Conservation (phyloP, 2,888 invertebrate genomes). For the Apodemia zela region DNA sequence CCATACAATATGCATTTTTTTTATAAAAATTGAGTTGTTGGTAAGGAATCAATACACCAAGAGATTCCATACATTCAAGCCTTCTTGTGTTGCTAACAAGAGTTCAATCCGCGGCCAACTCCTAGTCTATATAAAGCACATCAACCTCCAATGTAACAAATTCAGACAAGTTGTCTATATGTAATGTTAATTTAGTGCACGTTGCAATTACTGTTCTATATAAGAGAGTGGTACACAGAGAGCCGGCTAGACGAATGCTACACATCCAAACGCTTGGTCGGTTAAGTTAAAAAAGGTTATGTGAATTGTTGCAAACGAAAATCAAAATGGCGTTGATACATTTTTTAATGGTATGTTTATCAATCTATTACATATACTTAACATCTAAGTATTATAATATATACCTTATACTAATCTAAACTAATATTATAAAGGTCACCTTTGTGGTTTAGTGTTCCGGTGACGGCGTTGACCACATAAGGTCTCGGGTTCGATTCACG, state of each 20-base stretch:
- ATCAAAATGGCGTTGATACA: constrained; percentile 37
- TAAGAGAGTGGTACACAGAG: constrained; percentile 31
- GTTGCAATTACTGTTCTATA: constrained; percentile 35
- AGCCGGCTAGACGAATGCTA: constrained; percentile 33
- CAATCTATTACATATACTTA: background rate
- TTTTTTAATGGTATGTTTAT: constrained; percentile 36
- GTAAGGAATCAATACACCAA: no score
- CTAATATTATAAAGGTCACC: no score
- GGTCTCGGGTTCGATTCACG: no score
- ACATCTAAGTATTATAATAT: background rate
- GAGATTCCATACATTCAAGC: background rate
- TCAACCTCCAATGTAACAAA: constrained; percentile 5
- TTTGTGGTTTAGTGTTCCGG: no score
- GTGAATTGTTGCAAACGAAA: constrained; percentile 43
- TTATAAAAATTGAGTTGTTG: no score
- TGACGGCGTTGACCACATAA: no score
- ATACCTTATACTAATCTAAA: no score
- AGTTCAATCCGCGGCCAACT: background rate
- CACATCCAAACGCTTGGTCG: constrained; percentile 37
- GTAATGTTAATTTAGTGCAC: constrained; percentile 14
- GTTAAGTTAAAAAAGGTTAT: constrained; percentile 38
- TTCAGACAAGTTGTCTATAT: constrained; percentile 20
- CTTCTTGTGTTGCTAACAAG: background rate
- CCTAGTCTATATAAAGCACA: background rate
- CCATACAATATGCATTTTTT: no score